A percentile compares a stretch with the other conserved stretches of the same genome.
Conservation (phyloP, 2,888 invertebrate genomes). For the Trichopria drosophilae region DNA sequence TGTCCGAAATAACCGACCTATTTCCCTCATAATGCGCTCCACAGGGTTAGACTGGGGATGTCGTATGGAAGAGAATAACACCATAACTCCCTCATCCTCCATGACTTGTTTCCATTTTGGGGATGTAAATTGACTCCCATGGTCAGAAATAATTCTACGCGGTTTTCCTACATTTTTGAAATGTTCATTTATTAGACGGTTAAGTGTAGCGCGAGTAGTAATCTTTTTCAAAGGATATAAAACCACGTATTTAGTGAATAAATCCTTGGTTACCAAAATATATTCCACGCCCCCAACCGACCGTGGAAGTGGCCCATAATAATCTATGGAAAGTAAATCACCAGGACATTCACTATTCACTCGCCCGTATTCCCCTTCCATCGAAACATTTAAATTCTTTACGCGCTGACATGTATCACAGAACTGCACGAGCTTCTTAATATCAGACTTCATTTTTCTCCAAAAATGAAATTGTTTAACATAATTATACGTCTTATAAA, state of each 20-base stretch:
- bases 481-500: neutral
- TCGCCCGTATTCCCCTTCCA: neutral
- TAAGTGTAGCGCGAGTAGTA: neutral
- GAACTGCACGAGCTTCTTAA: neutral
- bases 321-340: neutral
- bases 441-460: neutral
- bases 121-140: neutral
- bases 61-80: neutral
- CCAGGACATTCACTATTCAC: neutral
- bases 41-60: constrained; percentile 8
- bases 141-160: neutral
- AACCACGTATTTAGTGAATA: neutral
- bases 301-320: neutral
- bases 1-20: constrained; percentile 7
- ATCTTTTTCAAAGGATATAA: constrained; percentile 4
- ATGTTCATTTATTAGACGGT: neutral
- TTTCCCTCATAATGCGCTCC: constrained; percentile 6
- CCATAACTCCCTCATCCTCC: neutral
- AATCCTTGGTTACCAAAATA: neutral
- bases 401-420: neutral
- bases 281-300: neutral
- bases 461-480: neutral
- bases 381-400: neutral
- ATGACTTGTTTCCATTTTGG: neutral
- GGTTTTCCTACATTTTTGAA: neutral